These are phyloP conservation scores for Euschistus heros DNA, from an alignment of 1,140 invertebrate species.

Conservation along the genomic window DNA sequence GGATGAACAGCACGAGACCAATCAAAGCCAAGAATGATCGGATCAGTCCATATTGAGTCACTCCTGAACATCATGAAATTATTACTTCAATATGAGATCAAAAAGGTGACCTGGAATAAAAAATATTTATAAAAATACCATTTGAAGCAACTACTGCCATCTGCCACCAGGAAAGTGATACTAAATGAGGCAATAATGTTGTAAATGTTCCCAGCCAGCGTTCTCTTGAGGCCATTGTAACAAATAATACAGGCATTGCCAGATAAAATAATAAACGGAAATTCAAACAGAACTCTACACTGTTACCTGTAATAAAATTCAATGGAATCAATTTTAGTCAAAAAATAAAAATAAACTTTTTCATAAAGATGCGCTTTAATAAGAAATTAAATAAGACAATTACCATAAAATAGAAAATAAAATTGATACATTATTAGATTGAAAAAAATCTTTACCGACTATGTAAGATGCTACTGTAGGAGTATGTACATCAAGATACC, in stretches of 20 bases:
- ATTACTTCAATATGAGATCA: neutral
- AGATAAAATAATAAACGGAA: conserved; percentile 64
- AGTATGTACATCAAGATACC: conserved; percentile 61
- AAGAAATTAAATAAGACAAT: too few species aligned
- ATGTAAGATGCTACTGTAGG: conserved; percentile 68
- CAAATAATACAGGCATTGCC: conserved; percentile 58
- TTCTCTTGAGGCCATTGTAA: conserved; percentile 57
- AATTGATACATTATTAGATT: too few species aligned
- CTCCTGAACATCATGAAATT: conserved; percentile 23
- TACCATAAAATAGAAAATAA: too few species aligned
- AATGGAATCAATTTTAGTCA: neutral
- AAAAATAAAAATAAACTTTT: neutral
- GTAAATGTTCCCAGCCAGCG: conserved; percentile 68
- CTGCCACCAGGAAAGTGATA: conserved; percentile 77
- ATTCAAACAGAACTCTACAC: conserved; percentile 75
- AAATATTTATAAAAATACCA: conserved; percentile 34
- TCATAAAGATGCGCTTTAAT: too few species aligned
- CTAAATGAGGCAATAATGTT: conserved; percentile 68
- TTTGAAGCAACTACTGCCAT: conserved; percentile 67
- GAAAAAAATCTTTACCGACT: conserved; percentile 25
- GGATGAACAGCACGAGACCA: conserved; percentile 62
- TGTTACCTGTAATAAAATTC: conserved; percentile 40
- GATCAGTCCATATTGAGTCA: conserved; percentile 54
- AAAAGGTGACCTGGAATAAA: neutral
- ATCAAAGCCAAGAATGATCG: conserved; percentile 63